Evolutionary conservation across 2,113 vertebrate species (phyloP).

Genomic region (Piaya cayana): DNA sequence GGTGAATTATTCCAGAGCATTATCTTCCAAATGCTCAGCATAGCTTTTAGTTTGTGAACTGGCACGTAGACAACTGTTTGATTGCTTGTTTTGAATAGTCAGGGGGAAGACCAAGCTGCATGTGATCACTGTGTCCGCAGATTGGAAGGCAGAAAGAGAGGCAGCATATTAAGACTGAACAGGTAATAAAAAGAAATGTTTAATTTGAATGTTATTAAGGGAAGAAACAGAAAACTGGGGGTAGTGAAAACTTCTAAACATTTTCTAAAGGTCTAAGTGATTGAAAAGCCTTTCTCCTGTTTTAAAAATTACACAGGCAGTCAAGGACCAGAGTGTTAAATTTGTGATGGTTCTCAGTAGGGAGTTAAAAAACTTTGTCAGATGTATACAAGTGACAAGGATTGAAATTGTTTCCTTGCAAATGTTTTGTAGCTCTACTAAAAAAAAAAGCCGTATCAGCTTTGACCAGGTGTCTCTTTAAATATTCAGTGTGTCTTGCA

Average conservation of each 20-base stretch:
- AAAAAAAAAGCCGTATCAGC: neutral
- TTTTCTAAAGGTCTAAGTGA: neutral
- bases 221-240: neutral
- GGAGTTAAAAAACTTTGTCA: neutral
- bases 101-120: neutral
- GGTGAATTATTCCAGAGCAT: neutral
- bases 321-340: neutral
- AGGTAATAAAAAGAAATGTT: neutral
- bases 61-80: neutral
- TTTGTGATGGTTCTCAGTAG: neutral
- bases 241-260: neutral
- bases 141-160: neutral
- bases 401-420: neutral
- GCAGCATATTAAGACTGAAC: neutral
- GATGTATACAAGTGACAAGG: neutral
- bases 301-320: neutral
- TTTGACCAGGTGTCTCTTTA: neutral
- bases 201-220: neutral
- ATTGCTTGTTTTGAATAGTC: neutral
- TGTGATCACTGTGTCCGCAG: neutral
- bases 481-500: neutral
- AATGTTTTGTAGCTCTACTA: neutral
- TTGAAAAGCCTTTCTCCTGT: neutral
- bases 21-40: neutral
- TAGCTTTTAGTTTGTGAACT: neutral